Conservation (phyloP, 2,797 vertebrate species). For the Crocodylus rhombifer region DNA sequence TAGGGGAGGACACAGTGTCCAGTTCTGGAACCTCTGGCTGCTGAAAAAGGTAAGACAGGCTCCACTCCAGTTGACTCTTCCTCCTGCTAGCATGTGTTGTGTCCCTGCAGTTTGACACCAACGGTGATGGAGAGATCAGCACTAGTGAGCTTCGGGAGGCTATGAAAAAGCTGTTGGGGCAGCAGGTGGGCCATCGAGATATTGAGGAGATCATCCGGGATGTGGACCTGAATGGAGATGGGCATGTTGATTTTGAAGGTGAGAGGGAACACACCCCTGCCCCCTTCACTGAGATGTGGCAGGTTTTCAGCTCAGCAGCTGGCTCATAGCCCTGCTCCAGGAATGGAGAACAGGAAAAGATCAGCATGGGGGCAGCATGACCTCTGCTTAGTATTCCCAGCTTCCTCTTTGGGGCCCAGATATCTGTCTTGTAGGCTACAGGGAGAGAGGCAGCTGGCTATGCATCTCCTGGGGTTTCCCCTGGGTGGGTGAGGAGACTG, state of each 20-base stretch:
- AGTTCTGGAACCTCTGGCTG: background rate
- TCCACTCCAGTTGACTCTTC: background rate
- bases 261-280: background rate
- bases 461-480: background rate
- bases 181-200: constrained; percentile 96
- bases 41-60: background rate
- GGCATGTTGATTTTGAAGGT: constrained; percentile 99
- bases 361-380: background rate
- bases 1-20: background rate
- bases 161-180: constrained; percentile 97
- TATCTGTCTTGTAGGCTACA: background rate
- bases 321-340: background rate
- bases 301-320: background rate
- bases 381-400: too few relatives aligned
- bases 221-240: constrained; percentile 97
- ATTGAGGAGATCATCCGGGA: constrained; percentile 97
- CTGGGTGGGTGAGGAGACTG: background rate
- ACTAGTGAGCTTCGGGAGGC: constrained; percentile 95
- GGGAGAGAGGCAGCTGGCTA: background rate
- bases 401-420: background rate
- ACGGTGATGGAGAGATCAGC: constrained; percentile 97
- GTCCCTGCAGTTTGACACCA: constrained; percentile 93
- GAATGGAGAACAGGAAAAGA: background rate
- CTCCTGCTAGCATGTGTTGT: background rate
- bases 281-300: background rate